Evolutionary conservation across 2,888 invertebrate genomes (phyloP).

Genomic region (Cyclophora punctaria): DNA sequence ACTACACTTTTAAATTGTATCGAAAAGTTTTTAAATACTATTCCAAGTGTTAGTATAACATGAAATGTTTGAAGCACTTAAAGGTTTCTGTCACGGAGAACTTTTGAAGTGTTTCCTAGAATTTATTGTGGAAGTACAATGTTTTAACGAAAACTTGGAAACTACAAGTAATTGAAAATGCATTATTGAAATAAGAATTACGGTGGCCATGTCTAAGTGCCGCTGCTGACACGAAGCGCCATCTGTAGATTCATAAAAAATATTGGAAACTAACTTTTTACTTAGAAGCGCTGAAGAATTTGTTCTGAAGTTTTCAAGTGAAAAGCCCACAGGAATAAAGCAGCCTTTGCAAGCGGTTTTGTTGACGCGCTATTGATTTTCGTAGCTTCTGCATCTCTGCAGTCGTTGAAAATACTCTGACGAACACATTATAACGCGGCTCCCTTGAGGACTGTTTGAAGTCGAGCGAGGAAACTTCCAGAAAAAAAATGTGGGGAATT

Average conservation of each 20-base stretch:
- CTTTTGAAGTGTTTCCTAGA: too few relatives aligned
- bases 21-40: too few relatives aligned
- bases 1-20: too few relatives aligned
- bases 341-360: conserved; percentile 33
- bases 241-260: conserved; percentile 22
- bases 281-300: conserved; percentile 41
- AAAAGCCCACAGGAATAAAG: conserved; percentile 49
- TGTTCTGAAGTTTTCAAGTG: conserved; percentile 41
- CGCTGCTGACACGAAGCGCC: conserved; percentile 22
- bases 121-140: too few relatives aligned
- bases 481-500: conserved; percentile 24
- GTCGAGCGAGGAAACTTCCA: conserved; percentile 28
- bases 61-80: too few relatives aligned
- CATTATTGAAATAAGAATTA: conserved; percentile 36
- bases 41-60: too few relatives aligned
- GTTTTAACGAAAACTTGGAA: not conserved
- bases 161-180: conserved; percentile 39
- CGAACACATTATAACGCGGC: conserved; percentile 14
- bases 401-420: conserved; percentile 16
- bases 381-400: conserved; percentile 15
- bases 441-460: conserved; percentile 19
- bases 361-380: conserved; percentile 29
- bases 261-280: conserved; percentile 34
- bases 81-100: too few relatives aligned
- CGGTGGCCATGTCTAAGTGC: conserved; percentile 22